Conservation (phyloP, 1,140 invertebrate species). For the Drosophila ercepeae region DNA sequence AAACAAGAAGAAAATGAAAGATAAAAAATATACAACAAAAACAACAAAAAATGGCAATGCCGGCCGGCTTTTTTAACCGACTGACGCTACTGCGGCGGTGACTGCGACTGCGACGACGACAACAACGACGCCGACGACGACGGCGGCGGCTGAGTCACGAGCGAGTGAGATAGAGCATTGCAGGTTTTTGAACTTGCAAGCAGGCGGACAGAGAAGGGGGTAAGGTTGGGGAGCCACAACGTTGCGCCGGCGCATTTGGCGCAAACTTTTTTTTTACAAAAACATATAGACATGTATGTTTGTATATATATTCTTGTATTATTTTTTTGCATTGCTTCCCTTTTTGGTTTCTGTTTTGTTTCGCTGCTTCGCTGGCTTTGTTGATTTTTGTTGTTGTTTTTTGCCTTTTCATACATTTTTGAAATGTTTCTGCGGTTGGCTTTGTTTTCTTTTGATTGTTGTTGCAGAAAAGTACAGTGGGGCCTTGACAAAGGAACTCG, state of each 20-base stretch:
- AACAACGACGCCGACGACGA: slow-evolving; percentile 10
- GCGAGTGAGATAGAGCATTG: slow-evolving; percentile 17
- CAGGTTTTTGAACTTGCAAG: slow-evolving; percentile 77
- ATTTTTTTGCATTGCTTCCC: slow-evolving; percentile 33
- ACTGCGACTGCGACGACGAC: slow-evolving; percentile 7
- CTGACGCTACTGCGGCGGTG: slow-evolving; percentile 31
- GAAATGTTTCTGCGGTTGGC: slow-evolving; percentile 61
- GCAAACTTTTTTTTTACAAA: slow-evolving; percentile 37
- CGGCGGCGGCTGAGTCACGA: slow-evolving; percentile 43
- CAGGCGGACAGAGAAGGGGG: slow-evolving; percentile 19
- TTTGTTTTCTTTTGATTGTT: slow-evolving; percentile 9
- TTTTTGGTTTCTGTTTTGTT: slow-evolving; percentile 43
- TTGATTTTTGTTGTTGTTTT: slow-evolving; percentile 28
- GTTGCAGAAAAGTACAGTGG: slow-evolving; percentile 7
- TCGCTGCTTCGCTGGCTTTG: slow-evolving; percentile 18
- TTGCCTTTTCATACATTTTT: slow-evolving; percentile 48
- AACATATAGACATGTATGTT: not conserved
- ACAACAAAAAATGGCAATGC: slow-evolving; percentile 43
- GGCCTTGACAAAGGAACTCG: not conserved
- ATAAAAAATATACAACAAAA: slow-evolving; percentile 13
- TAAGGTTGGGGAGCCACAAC: not conserved
- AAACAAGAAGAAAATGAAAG: slow-evolving; percentile 17
- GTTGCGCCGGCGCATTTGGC: slow-evolving; percentile 64
- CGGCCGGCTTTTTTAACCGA: slow-evolving; percentile 77
- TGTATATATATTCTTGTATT: slow-evolving; percentile 22